Conservation (phyloP, 1,140 invertebrate genomes). For the Geopemphigus sp. region DNA sequence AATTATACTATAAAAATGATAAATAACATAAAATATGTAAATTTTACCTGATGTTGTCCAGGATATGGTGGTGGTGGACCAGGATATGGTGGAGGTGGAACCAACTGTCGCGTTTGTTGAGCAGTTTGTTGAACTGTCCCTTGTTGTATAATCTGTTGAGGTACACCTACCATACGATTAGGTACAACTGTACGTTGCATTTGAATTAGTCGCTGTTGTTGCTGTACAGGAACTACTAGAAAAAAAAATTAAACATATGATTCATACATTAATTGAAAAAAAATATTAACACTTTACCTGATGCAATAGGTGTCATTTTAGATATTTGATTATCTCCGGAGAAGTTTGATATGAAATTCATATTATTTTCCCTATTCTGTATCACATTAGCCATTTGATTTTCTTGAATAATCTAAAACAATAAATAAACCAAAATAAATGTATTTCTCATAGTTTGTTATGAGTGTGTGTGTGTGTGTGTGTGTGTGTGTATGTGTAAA, state of each 20-base stretch:
- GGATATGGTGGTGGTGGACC: constrained; percentile 67
- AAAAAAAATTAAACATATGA: not conserved
- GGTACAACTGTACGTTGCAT: constrained; percentile 28
- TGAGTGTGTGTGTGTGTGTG: not conserved
- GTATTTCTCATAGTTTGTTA: not conserved
- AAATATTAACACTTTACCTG: constrained; percentile 19
- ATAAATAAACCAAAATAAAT: not conserved
- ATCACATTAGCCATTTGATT: constrained; percentile 33
- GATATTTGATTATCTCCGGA: constrained; percentile 27
- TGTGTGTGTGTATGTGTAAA: not conserved
- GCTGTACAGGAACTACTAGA: constrained; percentile 51
- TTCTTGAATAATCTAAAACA: constrained; percentile 37
- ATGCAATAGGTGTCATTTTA: constrained; percentile 34
- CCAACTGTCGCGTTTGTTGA: constrained; percentile 45
- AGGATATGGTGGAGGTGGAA: constrained; percentile 62
- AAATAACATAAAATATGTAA: not conserved
- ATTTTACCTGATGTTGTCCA: constrained; percentile 54
- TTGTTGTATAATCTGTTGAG: constrained; percentile 56
- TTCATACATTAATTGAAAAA: not conserved
- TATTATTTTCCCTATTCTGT: constrained; percentile 40
- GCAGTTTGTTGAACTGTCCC: constrained; percentile 7
- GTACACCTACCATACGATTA: constrained; percentile 25
- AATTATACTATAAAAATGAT: not conserved
- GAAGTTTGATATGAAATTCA: constrained; percentile 41
- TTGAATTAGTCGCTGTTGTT: constrained; percentile 37